Percentiles rank a stretch among this genome's conserved stretches.
phyloP scores from a whole-genome alignment of 2,113 vertebrate species.

The Lamprotornis superbus region DNA sequence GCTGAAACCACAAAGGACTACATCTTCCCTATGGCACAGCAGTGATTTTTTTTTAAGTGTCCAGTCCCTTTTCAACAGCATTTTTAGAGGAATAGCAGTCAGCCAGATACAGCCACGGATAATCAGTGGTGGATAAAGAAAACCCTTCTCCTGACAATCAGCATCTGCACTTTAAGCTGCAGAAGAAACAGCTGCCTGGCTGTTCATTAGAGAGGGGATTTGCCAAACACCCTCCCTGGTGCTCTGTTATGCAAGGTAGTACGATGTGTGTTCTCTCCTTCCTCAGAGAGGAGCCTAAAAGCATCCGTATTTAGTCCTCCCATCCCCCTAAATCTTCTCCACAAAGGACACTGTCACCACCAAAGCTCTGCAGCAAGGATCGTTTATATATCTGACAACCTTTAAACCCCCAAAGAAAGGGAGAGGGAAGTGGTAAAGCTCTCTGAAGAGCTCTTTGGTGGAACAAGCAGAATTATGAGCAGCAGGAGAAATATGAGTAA shows the following conservation, averaged over 20 bases:
- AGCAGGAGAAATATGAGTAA: conserved; percentile 66
- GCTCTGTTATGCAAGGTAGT: conserved; percentile 5
- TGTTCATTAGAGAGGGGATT: conserved; percentile 37
- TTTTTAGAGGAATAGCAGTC: conserved; percentile 30
- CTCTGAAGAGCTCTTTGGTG: conserved; percentile 60
- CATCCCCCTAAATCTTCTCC: conserved; percentile 46
- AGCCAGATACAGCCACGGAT: neutral
- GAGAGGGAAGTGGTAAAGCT: conserved; percentile 21
- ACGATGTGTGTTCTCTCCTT: neutral
- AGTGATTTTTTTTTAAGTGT: neutral
- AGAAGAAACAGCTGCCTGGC: conserved; percentile 18
- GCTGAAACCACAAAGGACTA: neutral
- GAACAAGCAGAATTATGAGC: conserved; percentile 62
- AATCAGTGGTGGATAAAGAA: neutral
- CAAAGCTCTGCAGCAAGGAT: conserved; percentile 41
- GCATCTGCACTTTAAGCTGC: conserved; percentile 9
- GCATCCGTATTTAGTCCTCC: neutral
- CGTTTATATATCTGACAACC: conserved; percentile 54
- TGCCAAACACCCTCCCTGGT: conserved; percentile 14
- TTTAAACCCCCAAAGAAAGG: conserved; percentile 61
- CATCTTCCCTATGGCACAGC: neutral
- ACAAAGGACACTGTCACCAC: conserved; percentile 51
- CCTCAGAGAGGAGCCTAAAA: neutral
- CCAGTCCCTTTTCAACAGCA: neutral
- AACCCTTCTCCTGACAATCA: neutral